Conservation (phyloP, 2,113 vertebrate species). For the Melanerpes formicivorus region DNA sequence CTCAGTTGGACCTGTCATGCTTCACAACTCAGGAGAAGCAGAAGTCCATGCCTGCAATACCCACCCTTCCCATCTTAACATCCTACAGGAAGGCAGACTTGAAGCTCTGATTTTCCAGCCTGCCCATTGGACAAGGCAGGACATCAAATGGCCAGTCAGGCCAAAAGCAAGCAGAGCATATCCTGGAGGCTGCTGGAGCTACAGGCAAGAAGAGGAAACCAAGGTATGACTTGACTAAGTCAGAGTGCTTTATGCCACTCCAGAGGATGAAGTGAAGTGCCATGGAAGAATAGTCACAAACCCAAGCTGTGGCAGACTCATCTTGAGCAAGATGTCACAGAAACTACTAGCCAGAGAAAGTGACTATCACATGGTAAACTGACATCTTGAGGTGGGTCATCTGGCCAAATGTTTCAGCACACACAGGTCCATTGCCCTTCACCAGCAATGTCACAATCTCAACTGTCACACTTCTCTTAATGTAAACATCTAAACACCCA, state of each 20-base stretch:
- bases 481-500: too few relatives aligned
- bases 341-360: too few relatives aligned
- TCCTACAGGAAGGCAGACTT: rapidly evolving
- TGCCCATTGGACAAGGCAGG: background rate
- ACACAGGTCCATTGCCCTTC: background rate
- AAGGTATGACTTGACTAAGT: rapidly evolving
- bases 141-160: too few relatives aligned
- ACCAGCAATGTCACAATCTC: background rate
- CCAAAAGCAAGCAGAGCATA: too few relatives aligned
- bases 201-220: background rate
- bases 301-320: too few relatives aligned
- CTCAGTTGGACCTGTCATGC: too few relatives aligned
- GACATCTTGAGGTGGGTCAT: background rate
- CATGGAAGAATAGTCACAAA: background rate
- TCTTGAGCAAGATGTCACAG: rapidly evolving
- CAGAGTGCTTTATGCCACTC: background rate
- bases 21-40: too few relatives aligned
- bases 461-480: background rate
- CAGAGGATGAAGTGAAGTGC: too few relatives aligned
- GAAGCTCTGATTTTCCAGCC: background rate
- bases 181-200: background rate
- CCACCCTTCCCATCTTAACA: background rate
- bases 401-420: background rate
- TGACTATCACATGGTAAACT: rapidly evolving
- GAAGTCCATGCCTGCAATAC: background rate